phyloP scores from a whole-genome alignment of 2,113 vertebrate genomes.

The Mionectes macconnelli region DNA sequence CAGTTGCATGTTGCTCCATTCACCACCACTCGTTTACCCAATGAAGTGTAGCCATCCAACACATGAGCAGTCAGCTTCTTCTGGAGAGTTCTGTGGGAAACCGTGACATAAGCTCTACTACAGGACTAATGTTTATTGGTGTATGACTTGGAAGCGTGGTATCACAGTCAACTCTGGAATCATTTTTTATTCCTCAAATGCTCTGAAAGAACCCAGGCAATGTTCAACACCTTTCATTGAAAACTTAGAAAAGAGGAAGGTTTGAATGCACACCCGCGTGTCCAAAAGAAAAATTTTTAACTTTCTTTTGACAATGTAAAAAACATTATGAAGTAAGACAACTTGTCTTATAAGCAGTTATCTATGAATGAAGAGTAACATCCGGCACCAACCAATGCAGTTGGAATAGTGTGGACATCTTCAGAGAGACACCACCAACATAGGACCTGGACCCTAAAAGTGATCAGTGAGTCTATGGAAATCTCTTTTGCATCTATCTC shows the following conservation, averaged over 20 bases:
- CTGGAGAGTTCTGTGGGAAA: background rate
- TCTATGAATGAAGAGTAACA: rapidly evolving
- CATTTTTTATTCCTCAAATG: background rate
- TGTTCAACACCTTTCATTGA: background rate
- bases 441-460: rapidly evolving
- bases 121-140: background rate
- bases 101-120: background rate
- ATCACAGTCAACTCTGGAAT: background rate
- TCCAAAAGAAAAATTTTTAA: background rate
- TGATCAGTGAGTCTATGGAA: background rate
- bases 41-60: background rate
- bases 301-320: background rate
- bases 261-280: background rate
- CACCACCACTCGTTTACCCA: background rate
- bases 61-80: background rate
- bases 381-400: background rate
- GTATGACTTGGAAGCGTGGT: background rate
- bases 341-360: background rate
- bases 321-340: background rate
- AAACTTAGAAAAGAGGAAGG: background rate
- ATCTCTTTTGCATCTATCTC: background rate
- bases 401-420: background rate
- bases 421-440: background rate
- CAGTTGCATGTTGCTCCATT: background rate
- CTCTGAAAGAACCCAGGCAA: background rate